Evolutionary conservation across 2,797 vertebrate genomes (phyloP), one percentile per base, ranked within the genome.

Genomic region (Diceros bicornis): DNA sequence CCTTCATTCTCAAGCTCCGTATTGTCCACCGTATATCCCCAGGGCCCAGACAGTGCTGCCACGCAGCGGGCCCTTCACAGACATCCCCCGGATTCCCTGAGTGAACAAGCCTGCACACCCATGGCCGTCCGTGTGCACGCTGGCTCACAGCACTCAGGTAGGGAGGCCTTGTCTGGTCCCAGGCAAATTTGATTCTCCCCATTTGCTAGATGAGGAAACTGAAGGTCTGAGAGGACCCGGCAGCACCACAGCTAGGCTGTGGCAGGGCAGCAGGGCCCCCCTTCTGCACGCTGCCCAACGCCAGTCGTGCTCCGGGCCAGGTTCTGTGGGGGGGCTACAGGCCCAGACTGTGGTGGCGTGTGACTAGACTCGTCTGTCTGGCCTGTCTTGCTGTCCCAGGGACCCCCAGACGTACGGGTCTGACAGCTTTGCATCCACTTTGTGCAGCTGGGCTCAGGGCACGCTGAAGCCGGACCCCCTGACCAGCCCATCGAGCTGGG

Each of bases 111-210:
- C 0, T 0, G 21, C 12, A 29, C 4, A 0, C 5, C 55, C 6
- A 10, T 0, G 61, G 34, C 25, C 5, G 0, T 11, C 6, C 7
- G 7, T 0, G 1, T 0, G 4, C 4, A 4, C 4, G 7, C 9
- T 1, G 0, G 0, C 50, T 29, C 6, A 3, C 50, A 16, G 41
- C 9, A 14, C 9, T 2, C 69, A 4, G 0, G 2, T 5, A 5
- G 13, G 14, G 71, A 61, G 47, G 91, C 37, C 61, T 23, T 4
- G n/a, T 23, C 27, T 78, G 27, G 77, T 20, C 72, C 47, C 25
- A 2, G 8, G 66, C 16, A 32, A 3, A 13, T 29, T 1, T 1
- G 29, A 37, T 16, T 34, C 29, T 47, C 21, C 11, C 66, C 32
- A 1, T 27, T 47, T 66, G 59, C 50, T 18, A 2, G 69, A 50